These are phyloP conservation scores for Hemichromis elongatus DNA, from an alignment of 2,113 vertebrate genomes.

Conservation along the genomic window DNA sequence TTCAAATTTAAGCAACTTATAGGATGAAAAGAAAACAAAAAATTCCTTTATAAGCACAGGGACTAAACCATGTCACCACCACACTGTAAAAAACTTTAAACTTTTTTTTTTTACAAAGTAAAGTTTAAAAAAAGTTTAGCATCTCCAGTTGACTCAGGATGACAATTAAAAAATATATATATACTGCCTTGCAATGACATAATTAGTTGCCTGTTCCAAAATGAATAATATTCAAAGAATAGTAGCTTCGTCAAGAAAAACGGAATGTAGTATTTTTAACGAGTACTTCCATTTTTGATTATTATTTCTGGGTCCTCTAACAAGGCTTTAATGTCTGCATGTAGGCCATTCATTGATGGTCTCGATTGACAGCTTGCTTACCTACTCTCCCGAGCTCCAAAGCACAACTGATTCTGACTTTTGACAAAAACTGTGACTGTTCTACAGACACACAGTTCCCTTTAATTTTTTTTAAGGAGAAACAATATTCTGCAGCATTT, in stretches of 20 bases:
- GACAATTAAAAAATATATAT: accelerated
- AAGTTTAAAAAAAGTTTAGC: not conserved
- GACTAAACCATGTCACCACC: not conserved
- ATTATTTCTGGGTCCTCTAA: too few relatives aligned
- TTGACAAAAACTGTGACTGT: not conserved
- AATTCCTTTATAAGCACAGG: too few relatives aligned
- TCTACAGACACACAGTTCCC: not conserved
- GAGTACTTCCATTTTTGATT: too few relatives aligned
- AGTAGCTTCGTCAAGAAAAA: too few relatives aligned
- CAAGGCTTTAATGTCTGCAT: too few relatives aligned
- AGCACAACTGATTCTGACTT: not conserved
- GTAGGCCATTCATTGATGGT: too few relatives aligned
- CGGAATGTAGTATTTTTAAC: too few relatives aligned
- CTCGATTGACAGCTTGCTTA: not conserved
- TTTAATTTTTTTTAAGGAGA: not conserved
- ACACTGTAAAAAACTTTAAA: not conserved
- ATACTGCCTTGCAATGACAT: not conserved
- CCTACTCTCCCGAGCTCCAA: not conserved
- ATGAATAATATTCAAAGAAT: too few relatives aligned
- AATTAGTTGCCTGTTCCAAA: not conserved
- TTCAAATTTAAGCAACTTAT: too few relatives aligned
- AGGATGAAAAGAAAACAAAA: too few relatives aligned
- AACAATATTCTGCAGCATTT: not conserved
- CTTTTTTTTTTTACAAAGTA: too few relatives aligned
- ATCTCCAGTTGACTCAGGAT: not conserved